Evolutionary conservation across 2,113 vertebrate species (phyloP).

Genomic region (Hipposideros armiger): DNA sequence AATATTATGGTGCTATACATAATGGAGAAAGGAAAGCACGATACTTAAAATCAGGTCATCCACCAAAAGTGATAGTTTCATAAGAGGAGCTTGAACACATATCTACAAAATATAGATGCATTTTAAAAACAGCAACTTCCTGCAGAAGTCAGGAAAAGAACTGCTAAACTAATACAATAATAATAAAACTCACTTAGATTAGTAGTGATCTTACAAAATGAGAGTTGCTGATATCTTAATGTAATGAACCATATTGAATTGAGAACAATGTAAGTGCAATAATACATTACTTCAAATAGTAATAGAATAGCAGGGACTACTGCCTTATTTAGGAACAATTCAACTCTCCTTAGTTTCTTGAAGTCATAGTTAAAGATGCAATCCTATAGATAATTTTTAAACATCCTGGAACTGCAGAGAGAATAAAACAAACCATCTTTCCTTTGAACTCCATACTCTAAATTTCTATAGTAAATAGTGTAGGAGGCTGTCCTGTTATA

Average conservation of each 20-base stretch:
- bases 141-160: not conserved
- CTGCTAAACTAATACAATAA: not conserved
- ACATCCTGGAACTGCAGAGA: not conserved
- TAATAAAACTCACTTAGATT: not conserved
- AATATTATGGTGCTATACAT: not conserved
- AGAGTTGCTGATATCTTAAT: constrained; percentile 15
- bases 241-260: not conserved
- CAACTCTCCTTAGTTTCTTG: not conserved
- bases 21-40: not conserved
- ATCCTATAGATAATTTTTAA: not conserved
- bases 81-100: constrained; percentile 11
- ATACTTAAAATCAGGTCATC: constrained; percentile 37
- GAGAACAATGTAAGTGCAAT: constrained; percentile 11
- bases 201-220: not conserved
- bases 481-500: not conserved
- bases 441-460: not conserved
- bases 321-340: not conserved
- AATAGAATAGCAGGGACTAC: not conserved
- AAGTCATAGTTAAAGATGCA: not conserved
- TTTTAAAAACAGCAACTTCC: not conserved
- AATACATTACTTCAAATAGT: not conserved
- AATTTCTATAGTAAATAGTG: not conserved
- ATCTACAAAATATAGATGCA: not conserved
- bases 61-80: not conserved
- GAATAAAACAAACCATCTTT: not conserved